phyloP scores from a whole-genome alignment of 2,888 invertebrate species.

The Ormyrus thymus region DNA sequence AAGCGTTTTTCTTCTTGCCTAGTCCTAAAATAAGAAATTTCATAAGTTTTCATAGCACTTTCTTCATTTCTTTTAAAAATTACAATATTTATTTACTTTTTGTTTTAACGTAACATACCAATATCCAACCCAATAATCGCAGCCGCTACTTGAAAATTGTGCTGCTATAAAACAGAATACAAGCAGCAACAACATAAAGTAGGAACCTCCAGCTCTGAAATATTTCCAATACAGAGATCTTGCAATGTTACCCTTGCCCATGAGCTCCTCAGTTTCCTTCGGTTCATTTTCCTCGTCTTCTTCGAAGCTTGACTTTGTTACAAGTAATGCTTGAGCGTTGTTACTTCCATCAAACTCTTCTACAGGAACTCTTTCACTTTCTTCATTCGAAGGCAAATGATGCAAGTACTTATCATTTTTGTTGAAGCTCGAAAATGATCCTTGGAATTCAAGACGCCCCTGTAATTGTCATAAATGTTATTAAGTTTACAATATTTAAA shows the following conservation, averaged over 20 bases:
- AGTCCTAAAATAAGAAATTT: constrained; percentile 69
- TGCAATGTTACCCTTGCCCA: constrained; percentile 81
- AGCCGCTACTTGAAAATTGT: constrained; percentile 82
- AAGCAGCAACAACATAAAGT: constrained; percentile 77
- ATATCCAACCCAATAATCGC: constrained; percentile 86
- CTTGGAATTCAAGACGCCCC: constrained; percentile 80
- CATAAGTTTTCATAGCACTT: not conserved
- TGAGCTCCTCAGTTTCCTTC: constrained; percentile 80
- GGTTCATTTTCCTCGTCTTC: constrained; percentile 75
- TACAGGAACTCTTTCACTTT: constrained; percentile 60
- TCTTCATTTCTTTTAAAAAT: not conserved
- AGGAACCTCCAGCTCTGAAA: constrained; percentile 82
- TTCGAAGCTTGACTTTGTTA: constrained; percentile 43
- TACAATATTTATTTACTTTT: too few relatives aligned
- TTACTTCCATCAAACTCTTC: constrained; percentile 13
- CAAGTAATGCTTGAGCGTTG: constrained; percentile 27
- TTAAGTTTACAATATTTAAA: not conserved
- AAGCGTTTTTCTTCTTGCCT: constrained; percentile 72
- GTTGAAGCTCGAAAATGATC: constrained; percentile 78
- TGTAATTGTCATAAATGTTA: constrained; percentile 62
- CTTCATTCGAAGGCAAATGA: constrained; percentile 73
- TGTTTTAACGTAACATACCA: constrained; percentile 78
- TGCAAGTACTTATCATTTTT: constrained; percentile 76
- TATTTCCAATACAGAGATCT: constrained; percentile 82
- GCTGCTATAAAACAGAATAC: constrained; percentile 79